phyloP scores from a whole-genome alignment of 1,140 invertebrate genomes.

The Trachymyrmex cornetzi region DNA sequence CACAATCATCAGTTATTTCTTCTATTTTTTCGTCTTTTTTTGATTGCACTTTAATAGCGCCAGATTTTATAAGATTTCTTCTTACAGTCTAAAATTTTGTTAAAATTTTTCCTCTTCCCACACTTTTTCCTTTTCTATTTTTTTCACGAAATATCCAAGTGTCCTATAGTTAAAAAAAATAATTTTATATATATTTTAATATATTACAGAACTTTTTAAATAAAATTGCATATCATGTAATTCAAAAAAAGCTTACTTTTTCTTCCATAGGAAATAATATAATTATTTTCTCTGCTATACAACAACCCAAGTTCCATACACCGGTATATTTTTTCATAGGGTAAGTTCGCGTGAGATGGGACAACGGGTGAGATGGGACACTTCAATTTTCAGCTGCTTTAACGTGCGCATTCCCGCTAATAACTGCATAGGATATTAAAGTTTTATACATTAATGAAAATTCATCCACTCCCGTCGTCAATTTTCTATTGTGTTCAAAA shows the following conservation, averaged over 20 bases:
- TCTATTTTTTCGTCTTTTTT: constrained; percentile 6
- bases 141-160: not conserved
- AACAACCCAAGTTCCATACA: too few relatives aligned
- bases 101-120: constrained; percentile 13
- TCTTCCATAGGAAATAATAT: constrained; percentile 4
- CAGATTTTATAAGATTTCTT: constrained; percentile 12
- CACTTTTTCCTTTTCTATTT: not conserved
- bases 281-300: not conserved
- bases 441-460: too few relatives aligned
- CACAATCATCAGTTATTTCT: not conserved
- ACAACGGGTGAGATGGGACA: too few relatives aligned
- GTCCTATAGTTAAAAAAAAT: not conserved
- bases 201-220: not conserved
- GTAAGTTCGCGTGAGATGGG: too few relatives aligned
- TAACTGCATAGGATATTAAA: too few relatives aligned
- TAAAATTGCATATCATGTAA: not conserved
- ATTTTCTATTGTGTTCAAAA: too few relatives aligned
- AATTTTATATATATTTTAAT: too few relatives aligned
- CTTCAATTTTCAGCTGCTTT: too few relatives aligned
- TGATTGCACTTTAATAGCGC: not conserved
- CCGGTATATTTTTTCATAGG: too few relatives aligned
- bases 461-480: too few relatives aligned
- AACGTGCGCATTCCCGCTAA: too few relatives aligned
- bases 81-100: not conserved
- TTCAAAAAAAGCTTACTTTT: not conserved